Evolutionary conservation across 1,140 invertebrate genomes (phyloP), one percentile per base, ranked within the genome.

Genomic region (Drosophila erecta): DNA sequence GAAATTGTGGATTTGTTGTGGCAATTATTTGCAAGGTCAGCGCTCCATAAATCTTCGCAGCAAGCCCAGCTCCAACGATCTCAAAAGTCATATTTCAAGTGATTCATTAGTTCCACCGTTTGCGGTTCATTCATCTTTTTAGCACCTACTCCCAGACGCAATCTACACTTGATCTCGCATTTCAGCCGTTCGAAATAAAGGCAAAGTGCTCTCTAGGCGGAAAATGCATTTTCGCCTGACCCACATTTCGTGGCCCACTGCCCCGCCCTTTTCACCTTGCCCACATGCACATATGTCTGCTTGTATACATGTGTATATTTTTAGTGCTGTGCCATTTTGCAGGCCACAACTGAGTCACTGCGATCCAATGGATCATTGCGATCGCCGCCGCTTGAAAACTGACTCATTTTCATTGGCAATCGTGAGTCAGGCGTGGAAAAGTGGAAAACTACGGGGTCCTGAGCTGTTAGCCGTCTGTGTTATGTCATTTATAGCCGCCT

Each of bases 401-500:
- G 69, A 74, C 20, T 74, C 71, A 49, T 57, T 58, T 71, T 15
- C 27, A 49, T 71, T 49, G 56, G 22, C 43, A 40, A 22, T 10
- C 8, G 24, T 50, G 65, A 71, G 37, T 71, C 53, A 74, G 40
- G 65, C 67, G 43, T 71, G 57, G 30, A 73, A 61, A 73, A 33
- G 49, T 58, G 47, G 37, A 51, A 51, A 51, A 3, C 14, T 50
- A 33, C 10, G 7, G n/a, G 37, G 54, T 71, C 66, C 54, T 71
- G 69, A 71, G 66, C 54, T 37, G 44, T 17, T 15, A 27, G 24
- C 24, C 4, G 65, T 37, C 51, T 64, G 17, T 72, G 54, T 65
- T 75, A 75, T 75, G 70, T 64, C 79, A 85, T 86, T 85, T 85
- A 80, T 84, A 60, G 81, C 71, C 81, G 76, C 73, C 53, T 85